Evolutionary conservation across 2,797 vertebrate genomes (phyloP), one percentile per base, ranked within the genome.

Genomic region (Melanotaenia trifasciata): DNA sequence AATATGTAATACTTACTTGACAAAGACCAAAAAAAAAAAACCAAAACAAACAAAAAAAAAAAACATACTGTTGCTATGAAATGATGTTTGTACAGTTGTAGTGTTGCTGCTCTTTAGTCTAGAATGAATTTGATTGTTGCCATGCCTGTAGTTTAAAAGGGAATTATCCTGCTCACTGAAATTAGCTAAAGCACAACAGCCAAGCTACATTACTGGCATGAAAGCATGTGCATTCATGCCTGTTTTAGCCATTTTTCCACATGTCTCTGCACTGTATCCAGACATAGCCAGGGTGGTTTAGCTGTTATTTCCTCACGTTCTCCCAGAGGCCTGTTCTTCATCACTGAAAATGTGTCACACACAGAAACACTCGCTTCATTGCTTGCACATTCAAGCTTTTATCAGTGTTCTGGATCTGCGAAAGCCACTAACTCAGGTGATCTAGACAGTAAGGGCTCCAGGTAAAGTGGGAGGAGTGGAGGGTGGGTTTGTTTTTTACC

Each of bases 111-210:
- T 80, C 38, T 13, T 57, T 51, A 70, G 61, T 63, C 59, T 56
- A 28, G 63, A 72, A 32, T 56, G 60, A 76, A 72, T 72, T 65
- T 67, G 36, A 64, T 71, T 68, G 67, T 60, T 62, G 64, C 72
- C 72, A 65, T 74, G 63, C 24, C 58, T 58, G 47, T 78, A 65
- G 76, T 70, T 60, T 72, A 56, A 81, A 76, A 67, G 74, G 72
- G 57, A 87, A 81, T 70, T 57, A 67, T 84, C 83, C 72, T 73
- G 83, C 65, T 89, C 80, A 45, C 80, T 92, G 88, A 91, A 93
- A 93, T 90, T 88, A 89, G 79, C 81, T 85, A 81, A 86, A 85
- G 73, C 83, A 85, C 73, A 74, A 64, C 76, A 84, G 83, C 87
- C 81, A 85, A 90, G 70, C 82, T 80, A 38, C 77, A 79, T 84